Evolutionary conservation across 2,797 vertebrate genomes (phyloP).

Genomic region (Lepilemur septentrionalis): DNA sequence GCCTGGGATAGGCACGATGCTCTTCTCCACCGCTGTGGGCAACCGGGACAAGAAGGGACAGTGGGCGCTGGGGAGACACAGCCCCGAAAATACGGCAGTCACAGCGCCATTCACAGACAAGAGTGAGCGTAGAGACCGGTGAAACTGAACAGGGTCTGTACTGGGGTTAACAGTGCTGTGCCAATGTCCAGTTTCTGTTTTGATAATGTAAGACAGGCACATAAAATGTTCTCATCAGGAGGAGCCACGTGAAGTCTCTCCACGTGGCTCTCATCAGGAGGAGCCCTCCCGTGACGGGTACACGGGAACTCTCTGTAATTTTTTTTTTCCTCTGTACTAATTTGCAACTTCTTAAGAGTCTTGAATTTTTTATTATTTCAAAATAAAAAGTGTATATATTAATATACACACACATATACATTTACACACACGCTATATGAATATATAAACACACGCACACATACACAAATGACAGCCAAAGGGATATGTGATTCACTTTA

Average conservation of each 20-base stretch:
- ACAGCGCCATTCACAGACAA: too few species aligned
- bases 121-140: fast-evolving
- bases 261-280: too few species aligned
- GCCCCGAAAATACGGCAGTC: background rate
- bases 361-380: background rate
- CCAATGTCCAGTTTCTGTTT: background rate
- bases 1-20: fast-evolving
- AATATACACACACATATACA: background rate
- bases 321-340: background rate
- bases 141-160: background rate
- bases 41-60: background rate
- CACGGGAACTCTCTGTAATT: background rate
- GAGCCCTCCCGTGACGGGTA: background rate
- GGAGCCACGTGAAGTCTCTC: too few species aligned
- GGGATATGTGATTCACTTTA: background rate
- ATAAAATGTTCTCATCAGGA: background rate
- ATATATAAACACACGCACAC: background rate
- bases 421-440: background rate
- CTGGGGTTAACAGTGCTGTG: fast-evolving
- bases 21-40: background rate
- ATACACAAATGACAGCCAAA: background rate
- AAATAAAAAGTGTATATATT: background rate
- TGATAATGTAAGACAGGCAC: fast-evolving
- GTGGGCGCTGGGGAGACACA: too few species aligned
- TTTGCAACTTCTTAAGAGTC: background rate